Conservation (phyloP, 2,113 vertebrate genomes). For the Coptodon rendalli region DNA sequence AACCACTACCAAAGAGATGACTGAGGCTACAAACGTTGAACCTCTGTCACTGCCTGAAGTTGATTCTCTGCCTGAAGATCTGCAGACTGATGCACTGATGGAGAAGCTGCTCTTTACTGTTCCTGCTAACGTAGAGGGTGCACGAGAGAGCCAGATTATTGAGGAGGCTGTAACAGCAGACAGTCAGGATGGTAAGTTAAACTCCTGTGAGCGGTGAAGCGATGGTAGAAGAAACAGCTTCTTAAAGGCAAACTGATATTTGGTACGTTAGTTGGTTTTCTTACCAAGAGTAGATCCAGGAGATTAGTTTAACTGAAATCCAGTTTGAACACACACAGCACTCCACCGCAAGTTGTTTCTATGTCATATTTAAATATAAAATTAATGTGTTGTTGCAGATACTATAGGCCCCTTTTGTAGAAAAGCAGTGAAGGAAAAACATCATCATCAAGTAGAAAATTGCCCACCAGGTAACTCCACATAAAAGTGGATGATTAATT, state of each 20-base stretch:
- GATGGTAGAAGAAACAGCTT: rapidly evolving
- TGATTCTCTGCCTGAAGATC: background rate
- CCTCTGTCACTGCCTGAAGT: rapidly evolving
- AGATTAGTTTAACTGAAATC: rapidly evolving
- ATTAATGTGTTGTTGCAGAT: rapidly evolving
- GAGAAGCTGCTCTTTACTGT: background rate
- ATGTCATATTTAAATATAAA: background rate
- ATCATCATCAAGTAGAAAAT: rapidly evolving
- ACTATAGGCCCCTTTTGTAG: background rate
- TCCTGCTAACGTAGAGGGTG: background rate
- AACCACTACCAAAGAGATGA: rapidly evolving
- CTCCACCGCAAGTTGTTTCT: rapidly evolving
- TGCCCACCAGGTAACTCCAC: background rate
- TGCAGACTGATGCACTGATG: background rate
- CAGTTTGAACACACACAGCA: background rate
- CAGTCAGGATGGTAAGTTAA: rapidly evolving
- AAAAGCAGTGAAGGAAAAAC: background rate
- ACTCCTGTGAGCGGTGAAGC: background rate
- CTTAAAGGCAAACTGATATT: background rate
- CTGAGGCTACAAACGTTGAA: rapidly evolving
- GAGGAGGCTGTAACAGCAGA: background rate
- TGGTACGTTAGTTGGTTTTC: background rate
- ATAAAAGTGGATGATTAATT: background rate
- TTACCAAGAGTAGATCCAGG: background rate
- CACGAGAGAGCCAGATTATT: background rate